Conservation (phyloP, 2,113 vertebrate species). For the Cyanoramphus novaezelandiae region DNA sequence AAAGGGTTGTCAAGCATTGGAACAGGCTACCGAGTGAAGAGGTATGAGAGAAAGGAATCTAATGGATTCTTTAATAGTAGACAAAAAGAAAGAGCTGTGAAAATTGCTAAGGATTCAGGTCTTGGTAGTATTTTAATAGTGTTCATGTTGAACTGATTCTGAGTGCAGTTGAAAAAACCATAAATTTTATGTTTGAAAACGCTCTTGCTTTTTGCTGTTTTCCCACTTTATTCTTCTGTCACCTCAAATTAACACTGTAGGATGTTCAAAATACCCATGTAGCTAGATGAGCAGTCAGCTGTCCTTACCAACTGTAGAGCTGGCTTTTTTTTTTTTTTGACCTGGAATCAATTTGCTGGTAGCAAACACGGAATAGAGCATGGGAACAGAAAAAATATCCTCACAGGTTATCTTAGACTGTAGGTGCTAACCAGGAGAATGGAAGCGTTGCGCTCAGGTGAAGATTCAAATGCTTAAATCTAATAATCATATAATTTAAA, state of each 20-base stretch:
- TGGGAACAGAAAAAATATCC: not conserved
- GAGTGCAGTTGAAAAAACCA: not conserved
- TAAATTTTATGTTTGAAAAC: not conserved
- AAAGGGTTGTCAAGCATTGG: not conserved
- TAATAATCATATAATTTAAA: not conserved
- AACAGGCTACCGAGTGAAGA: not conserved
- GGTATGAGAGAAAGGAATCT: not conserved
- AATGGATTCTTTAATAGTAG: not conserved
- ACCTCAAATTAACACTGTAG: not conserved
- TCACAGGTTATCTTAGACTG: not conserved
- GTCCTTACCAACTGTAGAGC: not conserved
- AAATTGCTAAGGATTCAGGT: not conserved
- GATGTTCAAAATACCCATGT: not conserved
- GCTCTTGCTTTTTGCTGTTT: not conserved
- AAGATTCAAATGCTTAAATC: not conserved
- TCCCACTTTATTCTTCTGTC: not conserved
- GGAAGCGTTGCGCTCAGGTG: not conserved
- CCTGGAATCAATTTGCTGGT: not conserved
- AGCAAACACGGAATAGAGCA: not conserved
- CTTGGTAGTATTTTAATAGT: not conserved
- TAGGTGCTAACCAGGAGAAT: not conserved
- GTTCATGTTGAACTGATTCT: not conserved
- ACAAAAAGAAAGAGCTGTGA: not conserved
- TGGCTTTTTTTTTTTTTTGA: conserved; percentile 7
- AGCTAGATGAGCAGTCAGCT: not conserved